These are phyloP conservation scores for Odontomyia ornata DNA, from an alignment of 2,888 invertebrate genomes.

Conservation along the genomic window DNA sequence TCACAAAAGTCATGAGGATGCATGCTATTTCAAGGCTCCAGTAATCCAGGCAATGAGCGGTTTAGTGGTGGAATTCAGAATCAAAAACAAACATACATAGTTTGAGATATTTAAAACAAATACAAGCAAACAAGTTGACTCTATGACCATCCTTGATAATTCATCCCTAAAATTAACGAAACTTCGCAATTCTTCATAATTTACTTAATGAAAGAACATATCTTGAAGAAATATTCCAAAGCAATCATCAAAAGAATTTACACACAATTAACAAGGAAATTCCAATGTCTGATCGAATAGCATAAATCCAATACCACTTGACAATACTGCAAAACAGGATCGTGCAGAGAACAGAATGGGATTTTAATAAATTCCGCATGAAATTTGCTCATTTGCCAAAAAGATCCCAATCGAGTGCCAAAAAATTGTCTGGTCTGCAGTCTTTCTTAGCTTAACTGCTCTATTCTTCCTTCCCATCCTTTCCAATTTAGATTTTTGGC, in stretches of 20 bases:
- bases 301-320: not conserved
- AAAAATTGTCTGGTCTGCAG: slow-evolving; percentile 35
- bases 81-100: no score
- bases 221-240: no score
- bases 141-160: no score
- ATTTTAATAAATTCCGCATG: slow-evolving; percentile 9
- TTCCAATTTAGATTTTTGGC: not conserved
- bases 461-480: not conserved
- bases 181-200: no score
- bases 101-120: no score
- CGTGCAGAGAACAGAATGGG: not conserved
- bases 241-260: not conserved
- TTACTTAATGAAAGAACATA: no score
- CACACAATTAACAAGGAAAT: not conserved
- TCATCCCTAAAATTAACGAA: no score
- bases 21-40: no score
- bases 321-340: not conserved
- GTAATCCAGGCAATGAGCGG: no score
- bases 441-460: not conserved
- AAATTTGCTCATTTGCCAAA: slow-evolving; percentile 35
- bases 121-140: no score
- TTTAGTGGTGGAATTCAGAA: no score
- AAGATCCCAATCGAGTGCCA: slow-evolving; percentile 20
- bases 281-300: not conserved
- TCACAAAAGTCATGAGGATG: no score